Conservation (phyloP, 2,888 invertebrate genomes). For the Antitype chi region DNA sequence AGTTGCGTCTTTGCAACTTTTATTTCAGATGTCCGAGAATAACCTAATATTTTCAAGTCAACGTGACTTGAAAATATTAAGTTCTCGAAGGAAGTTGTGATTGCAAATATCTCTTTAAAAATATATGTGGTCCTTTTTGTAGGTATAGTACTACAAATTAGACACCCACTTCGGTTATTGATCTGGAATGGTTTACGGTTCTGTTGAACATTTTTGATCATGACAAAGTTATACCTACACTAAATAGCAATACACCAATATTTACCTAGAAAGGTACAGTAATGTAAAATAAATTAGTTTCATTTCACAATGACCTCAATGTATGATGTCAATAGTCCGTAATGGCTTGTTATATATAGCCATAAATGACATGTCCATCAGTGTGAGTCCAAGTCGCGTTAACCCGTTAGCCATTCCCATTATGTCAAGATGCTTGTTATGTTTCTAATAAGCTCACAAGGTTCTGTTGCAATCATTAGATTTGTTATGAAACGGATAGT, state of each 20-base stretch:
- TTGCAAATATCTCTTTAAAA: background rate
- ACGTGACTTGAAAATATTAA: background rate
- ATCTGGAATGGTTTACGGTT: background rate
- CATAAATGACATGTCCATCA: slow-evolving; percentile 10
- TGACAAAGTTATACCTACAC: background rate
- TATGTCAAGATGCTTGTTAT: background rate
- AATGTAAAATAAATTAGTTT: slow-evolving; percentile 10
- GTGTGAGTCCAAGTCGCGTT: slow-evolving; percentile 1
- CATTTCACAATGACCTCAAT: slow-evolving; percentile 18
- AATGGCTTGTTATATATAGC: slow-evolving; percentile 21
- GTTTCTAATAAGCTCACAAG: background rate
- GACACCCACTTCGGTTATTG: background rate
- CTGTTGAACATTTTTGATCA: background rate
- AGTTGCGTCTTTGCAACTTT: background rate
- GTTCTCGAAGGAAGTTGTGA: background rate
- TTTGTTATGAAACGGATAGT: background rate
- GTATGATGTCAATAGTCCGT: slow-evolving; percentile 5
- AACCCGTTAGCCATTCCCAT: background rate
- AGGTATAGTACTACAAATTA: too few species aligned
- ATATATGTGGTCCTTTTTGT: too few species aligned
- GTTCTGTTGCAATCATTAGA: background rate
- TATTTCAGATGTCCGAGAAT: background rate
- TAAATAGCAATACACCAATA: background rate
- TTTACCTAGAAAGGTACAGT: background rate
- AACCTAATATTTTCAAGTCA: background rate